These are phyloP conservation scores for Euura lappo DNA, from an alignment of 1,140 invertebrate species.

Conservation along the genomic window DNA sequence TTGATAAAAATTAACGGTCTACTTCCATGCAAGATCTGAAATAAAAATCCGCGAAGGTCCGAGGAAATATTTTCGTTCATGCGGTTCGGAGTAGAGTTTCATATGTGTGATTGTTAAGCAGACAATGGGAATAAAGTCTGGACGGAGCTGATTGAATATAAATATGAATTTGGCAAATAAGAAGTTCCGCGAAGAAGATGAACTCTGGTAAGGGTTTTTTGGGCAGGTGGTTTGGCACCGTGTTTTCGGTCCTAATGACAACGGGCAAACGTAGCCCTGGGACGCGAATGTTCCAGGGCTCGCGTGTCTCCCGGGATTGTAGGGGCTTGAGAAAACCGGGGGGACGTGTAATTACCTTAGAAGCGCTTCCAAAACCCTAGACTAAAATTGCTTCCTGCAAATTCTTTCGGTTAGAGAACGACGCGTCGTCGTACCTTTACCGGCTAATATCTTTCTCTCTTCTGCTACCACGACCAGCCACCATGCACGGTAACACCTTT, in stretches of 20 bases:
- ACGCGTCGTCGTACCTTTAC: not conserved
- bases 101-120: too few relatives aligned
- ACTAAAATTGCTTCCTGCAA: conserved; percentile 39
- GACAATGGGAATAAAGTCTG: too few relatives aligned
- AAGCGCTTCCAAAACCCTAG: conserved; percentile 25
- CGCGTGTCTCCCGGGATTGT: conserved; percentile 29
- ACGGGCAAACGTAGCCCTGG: conserved; percentile 8
- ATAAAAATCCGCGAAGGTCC: too few relatives aligned
- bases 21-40: too few relatives aligned
- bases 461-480: too few relatives aligned
- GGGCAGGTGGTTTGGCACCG: conserved; percentile 19
- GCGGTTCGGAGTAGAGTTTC: too few relatives aligned
- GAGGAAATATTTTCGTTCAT: too few relatives aligned
- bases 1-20: too few relatives aligned
- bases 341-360: conserved; percentile 29
- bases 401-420: not conserved
- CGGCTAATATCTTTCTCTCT: too few relatives aligned
- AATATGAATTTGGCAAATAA: not conserved
- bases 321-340: not conserved
- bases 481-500: too few relatives aligned
- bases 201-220: not conserved
- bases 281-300: conserved; percentile 12
- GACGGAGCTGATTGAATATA: not conserved
- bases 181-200: conserved; percentile 10
- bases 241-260: conserved; percentile 31